Evolutionary conservation across 2,888 invertebrate species (phyloP).

Genomic region (Empis livida): DNA sequence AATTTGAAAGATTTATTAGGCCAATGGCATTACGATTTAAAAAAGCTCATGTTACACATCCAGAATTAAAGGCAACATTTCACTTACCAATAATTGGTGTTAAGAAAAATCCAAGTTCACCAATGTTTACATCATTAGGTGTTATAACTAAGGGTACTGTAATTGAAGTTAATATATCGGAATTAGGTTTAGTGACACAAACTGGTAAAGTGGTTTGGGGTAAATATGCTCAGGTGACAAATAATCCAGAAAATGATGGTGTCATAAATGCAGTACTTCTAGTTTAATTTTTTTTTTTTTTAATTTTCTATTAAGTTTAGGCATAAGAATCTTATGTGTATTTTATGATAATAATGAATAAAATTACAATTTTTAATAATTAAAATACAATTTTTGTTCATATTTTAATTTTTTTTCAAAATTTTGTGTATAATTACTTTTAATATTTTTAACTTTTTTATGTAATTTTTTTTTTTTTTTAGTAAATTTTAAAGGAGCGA

Average conservation of each 20-base stretch:
- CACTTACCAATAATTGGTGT: conserved; percentile 95
- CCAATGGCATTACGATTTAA: conserved; percentile 95
- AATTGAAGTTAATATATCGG: conserved; percentile 96
- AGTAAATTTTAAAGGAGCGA: conserved; percentile 17
- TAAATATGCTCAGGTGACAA: conserved; percentile 98
- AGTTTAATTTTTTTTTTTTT: conserved; percentile 60
- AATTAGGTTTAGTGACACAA: conserved; percentile 95
- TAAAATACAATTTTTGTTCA: no score
- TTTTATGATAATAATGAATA: neutral
- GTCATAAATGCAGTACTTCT: conserved; percentile 97
- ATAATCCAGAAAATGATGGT: conserved; percentile 99
- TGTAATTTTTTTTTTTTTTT: neutral
- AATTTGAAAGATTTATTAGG: conserved; percentile 95
- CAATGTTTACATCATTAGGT: conserved; percentile 92
- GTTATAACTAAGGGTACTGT: conserved; percentile 98
- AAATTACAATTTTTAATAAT: neutral
- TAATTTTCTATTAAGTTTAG: neutral
- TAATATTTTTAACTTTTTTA: neutral
- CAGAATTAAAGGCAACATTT: conserved; percentile 96
- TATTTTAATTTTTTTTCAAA: no score
- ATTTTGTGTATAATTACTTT: no score
- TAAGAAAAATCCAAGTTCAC: conserved; percentile 96
- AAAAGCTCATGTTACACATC: conserved; percentile 98
- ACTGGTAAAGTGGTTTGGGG: conserved; percentile 99
- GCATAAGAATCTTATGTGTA: neutral